Evolutionary conservation across 2,113 vertebrate genomes (phyloP).

Genomic region (Rhizomys pruinosus): DNA sequence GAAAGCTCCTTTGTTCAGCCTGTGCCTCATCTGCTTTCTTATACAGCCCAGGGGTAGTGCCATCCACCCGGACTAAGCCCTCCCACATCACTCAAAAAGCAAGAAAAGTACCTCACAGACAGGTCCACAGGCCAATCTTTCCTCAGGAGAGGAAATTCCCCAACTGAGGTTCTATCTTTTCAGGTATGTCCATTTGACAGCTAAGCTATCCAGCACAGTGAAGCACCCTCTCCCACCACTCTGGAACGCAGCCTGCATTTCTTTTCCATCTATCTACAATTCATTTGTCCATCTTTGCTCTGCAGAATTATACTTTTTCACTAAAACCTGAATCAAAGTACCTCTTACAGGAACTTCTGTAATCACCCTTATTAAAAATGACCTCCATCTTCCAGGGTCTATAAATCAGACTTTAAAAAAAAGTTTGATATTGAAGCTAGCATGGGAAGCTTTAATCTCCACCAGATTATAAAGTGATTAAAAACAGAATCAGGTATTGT

Average conservation of each 20-base stretch:
- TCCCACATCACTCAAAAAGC: too few species aligned
- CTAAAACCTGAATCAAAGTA: neutral
- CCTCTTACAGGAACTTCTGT: neutral
- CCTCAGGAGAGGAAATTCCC: too few species aligned
- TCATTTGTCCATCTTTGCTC: neutral
- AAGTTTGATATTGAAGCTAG: neutral
- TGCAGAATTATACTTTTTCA: conserved; percentile 24
- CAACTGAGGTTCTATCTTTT: too few species aligned
- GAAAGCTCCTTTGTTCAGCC: too few species aligned
- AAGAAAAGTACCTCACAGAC: too few species aligned
- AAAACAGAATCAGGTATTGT: conserved; percentile 42
- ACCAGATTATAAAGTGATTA: conserved; percentile 60
- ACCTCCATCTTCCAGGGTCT: neutral
- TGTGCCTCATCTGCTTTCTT: too few species aligned
- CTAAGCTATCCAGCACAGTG: too few species aligned
- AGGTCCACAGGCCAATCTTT: too few species aligned
- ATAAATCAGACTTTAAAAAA: conserved; percentile 24
- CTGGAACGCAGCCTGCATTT: neutral
- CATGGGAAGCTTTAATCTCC: conserved; percentile 25
- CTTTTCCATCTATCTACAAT: neutral
- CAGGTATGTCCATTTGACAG: too few species aligned
- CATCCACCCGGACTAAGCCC: too few species aligned
- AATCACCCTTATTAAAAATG: conserved; percentile 33
- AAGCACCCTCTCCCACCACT: neutral
- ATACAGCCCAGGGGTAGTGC: too few species aligned